A percentile compares a stretch with the other conserved stretches of the same genome.
Evolutionary conservation across 2,888 invertebrate genomes (phyloP).

Genomic region (Prionchulus punctatus): DNA sequence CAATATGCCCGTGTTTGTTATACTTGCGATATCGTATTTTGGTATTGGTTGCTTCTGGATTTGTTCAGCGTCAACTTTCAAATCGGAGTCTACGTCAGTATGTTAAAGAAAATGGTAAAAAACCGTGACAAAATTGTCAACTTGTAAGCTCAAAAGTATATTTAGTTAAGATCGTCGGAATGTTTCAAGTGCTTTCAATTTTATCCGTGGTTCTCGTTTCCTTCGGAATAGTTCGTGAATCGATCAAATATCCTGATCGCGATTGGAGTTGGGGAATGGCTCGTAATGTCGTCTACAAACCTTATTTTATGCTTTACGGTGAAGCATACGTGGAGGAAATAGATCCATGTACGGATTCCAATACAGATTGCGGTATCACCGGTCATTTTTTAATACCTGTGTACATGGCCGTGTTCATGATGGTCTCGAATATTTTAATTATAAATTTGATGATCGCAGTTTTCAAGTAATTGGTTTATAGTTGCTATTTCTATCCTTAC

Average conservation of each 20-base stretch:
- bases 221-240: constrained; percentile 86
- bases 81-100: constrained; percentile 79
- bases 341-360: constrained; percentile 47
- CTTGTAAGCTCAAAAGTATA: constrained; percentile 26
- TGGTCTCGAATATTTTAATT: constrained; percentile 87
- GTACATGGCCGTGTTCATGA: constrained; percentile 84
- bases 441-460: constrained; percentile 96
- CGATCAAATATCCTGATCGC: constrained; percentile 72
- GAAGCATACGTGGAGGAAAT: constrained; percentile 90
- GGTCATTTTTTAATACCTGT: constrained; percentile 74
- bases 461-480: constrained; percentile 54
- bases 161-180: constrained; percentile 56
- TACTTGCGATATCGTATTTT: constrained; percentile 39
- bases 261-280: constrained; percentile 75
- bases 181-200: constrained; percentile 93
- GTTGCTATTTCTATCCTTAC: no score
- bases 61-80: constrained; percentile 93
- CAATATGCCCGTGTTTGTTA: constrained; percentile 63
- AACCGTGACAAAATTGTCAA: no score
- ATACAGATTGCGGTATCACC: constrained; percentile 39
- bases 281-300: constrained; percentile 83
- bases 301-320: constrained; percentile 97
- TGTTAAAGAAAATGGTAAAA: constrained; percentile 98
- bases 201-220: constrained; percentile 87
- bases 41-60: constrained; percentile 62